phyloP scores from a whole-genome alignment of 2,113 vertebrate species.

The Tichodroma muraria region DNA sequence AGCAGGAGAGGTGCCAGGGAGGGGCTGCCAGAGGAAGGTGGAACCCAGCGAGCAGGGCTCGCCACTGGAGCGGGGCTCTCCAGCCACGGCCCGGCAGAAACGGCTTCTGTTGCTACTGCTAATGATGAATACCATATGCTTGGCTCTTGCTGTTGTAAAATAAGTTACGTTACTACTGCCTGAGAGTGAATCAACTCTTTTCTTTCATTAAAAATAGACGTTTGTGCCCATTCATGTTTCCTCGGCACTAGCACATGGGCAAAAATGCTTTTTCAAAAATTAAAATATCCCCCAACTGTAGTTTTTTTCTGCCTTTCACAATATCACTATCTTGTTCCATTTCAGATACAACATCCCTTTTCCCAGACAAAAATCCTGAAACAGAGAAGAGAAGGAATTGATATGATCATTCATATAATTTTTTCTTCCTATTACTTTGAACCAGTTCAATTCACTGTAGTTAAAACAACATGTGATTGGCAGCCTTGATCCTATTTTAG shows the following conservation, averaged over 20 bases:
- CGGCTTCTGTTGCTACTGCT: slow-evolving; percentile 64
- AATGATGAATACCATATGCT: slow-evolving; percentile 77
- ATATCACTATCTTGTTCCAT: not conserved
- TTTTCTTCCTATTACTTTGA: not conserved
- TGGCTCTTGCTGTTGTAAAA: slow-evolving; percentile 33
- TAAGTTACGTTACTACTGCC: not conserved
- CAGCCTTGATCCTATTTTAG: not conserved
- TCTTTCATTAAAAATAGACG: slow-evolving; percentile 18
- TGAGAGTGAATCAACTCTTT: slow-evolving; percentile 13
- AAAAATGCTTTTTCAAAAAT: not conserved
- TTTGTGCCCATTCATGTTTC: not conserved
- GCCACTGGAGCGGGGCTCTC: not conserved
- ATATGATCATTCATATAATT: not conserved
- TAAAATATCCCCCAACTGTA: not conserved
- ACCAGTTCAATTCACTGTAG: not conserved
- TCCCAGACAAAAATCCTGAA: not conserved
- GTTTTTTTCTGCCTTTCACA: not conserved
- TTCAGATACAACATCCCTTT: not conserved
- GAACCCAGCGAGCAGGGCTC: not conserved
- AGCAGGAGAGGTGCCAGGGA: not conserved
- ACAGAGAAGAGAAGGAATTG: not conserved
- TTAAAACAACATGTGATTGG: not conserved
- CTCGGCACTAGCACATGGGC: not conserved
- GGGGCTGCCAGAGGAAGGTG: slow-evolving; percentile 6
- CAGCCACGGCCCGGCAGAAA: slow-evolving; percentile 51